phyloP scores from a whole-genome alignment of 2,797 vertebrate genomes.

The Hydrolagus colliei region DNA sequence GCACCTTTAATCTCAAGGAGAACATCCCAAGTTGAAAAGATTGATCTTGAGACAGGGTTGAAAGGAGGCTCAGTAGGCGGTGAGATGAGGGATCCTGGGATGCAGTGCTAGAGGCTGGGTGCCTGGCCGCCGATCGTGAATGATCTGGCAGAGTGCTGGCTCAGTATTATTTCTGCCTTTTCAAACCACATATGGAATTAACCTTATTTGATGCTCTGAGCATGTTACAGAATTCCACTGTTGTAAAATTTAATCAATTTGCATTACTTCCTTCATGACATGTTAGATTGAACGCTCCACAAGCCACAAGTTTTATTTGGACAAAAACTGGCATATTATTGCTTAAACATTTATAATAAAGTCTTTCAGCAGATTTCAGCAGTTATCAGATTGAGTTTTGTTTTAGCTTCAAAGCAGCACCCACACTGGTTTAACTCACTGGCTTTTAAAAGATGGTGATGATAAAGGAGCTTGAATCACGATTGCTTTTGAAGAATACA shows the following conservation, averaged over 20 bases:
- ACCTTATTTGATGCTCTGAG: background rate
- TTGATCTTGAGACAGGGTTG: no score
- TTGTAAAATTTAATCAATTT: background rate
- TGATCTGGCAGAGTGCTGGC: background rate
- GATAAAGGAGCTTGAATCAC: background rate
- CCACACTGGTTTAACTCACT: background rate
- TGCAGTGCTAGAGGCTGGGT: no score
- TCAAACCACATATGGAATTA: background rate
- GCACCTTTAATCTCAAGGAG: no score
- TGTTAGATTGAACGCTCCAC: background rate
- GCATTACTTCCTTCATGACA: background rate
- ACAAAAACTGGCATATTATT: background rate
- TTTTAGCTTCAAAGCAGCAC: background rate
- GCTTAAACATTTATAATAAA: background rate
- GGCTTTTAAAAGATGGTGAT: constrained; percentile 3
- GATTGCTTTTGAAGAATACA: background rate
- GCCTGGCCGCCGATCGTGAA: background rate
- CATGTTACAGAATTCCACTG: background rate
- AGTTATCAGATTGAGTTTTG: background rate
- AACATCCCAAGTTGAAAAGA: no score
- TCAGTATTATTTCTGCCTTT: background rate
- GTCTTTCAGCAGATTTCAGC: background rate
- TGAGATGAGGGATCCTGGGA: no score
- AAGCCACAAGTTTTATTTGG: background rate
- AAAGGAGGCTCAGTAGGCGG: no score